These are phyloP conservation scores for Emydoidea blandingii DNA, from an alignment of 2,797 vertebrate genomes.

Conservation along the genomic window DNA sequence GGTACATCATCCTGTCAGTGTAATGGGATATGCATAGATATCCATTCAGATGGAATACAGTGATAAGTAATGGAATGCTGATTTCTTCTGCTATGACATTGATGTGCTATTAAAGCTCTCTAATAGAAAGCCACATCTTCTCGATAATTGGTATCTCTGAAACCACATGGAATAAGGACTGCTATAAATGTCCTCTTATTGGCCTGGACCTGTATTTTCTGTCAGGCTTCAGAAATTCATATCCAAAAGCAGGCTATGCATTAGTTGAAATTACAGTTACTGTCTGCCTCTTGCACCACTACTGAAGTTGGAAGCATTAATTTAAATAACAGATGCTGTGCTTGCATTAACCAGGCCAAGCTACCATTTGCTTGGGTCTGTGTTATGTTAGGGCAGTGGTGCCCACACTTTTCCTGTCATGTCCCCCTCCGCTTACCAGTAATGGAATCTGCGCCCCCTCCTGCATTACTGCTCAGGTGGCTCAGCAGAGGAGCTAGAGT, in stretches of 20 bases:
- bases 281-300: not conserved
- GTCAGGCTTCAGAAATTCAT: not conserved
- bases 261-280: not conserved
- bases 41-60: not conserved
- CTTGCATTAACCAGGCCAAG: not conserved
- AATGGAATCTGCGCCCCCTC: too few species aligned
- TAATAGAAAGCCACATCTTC: not conserved
- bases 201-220: not conserved
- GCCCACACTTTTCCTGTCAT: too few species aligned
- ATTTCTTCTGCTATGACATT: conserved; percentile 19
- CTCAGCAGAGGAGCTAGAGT: too few species aligned
- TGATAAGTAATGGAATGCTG: not conserved
- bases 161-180: not conserved
- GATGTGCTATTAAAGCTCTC: not conserved
- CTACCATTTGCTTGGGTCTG: not conserved
- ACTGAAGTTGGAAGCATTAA: not conserved
- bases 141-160: not conserved
- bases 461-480: too few species aligned
- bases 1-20: not conserved
- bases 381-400: not conserved
- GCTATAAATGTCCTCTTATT: not conserved
- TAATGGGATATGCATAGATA: not conserved
- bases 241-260: not conserved
- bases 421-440: too few species aligned
- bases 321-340: not conserved